Conservation (phyloP, 2,797 vertebrate genomes). For the Phoebastria nigripes region DNA sequence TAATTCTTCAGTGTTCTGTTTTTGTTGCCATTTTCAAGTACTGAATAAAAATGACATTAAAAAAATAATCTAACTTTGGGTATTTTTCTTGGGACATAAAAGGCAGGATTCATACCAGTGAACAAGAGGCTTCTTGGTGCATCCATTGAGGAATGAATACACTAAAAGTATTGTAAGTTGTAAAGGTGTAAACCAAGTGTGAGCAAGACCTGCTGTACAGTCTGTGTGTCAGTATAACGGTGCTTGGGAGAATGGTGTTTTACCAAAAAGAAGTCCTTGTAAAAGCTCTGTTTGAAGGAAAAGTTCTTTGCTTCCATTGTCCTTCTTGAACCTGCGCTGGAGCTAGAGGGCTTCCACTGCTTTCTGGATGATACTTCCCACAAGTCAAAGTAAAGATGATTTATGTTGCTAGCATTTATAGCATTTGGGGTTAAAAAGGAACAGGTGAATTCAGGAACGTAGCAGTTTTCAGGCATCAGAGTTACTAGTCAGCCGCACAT, state of each 20-base stretch:
- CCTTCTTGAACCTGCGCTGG: not conserved
- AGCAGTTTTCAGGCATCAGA: not conserved
- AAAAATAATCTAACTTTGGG: not conserved
- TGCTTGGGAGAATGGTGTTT: not conserved
- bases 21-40: not conserved
- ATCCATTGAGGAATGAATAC: not conserved
- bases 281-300: not conserved
- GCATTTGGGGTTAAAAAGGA: not conserved
- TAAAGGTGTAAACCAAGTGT: not conserved
- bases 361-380: not conserved
- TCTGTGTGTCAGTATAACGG: not conserved
- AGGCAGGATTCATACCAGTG: not conserved
- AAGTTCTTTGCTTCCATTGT: not conserved
- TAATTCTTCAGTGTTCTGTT: slow-evolving; percentile 2
- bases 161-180: not conserved
- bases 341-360: not conserved
- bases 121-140: not conserved
- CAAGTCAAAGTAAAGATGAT: not conserved
- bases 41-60: slow-evolving; percentile 42
- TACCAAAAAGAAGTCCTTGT: not conserved
- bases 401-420: not conserved
- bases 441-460: not conserved
- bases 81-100: not conserved
- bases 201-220: not conserved
- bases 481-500: not conserved